Conservation (phyloP, 1,140 invertebrate genomes). For the Diabrotica virgifera region DNA sequence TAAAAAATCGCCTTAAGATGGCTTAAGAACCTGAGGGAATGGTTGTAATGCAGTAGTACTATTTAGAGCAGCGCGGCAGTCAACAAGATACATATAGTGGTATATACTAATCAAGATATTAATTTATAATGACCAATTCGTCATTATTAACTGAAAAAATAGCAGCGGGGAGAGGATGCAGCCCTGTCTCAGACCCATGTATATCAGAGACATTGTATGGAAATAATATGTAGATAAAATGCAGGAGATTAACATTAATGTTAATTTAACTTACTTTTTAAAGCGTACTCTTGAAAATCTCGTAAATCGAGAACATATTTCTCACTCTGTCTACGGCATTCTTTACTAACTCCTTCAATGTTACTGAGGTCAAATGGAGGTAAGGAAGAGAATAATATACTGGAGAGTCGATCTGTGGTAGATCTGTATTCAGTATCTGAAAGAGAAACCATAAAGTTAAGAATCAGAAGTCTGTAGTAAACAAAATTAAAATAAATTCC, state of each 20-base stretch:
- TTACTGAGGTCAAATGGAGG: slow-evolving; percentile 37
- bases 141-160: neutral
- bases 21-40: too few relatives aligned
- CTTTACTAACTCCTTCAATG: slow-evolving; percentile 23
- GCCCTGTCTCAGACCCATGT: neutral
- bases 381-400: slow-evolving; percentile 25
- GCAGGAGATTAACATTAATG: neutral
- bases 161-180: neutral
- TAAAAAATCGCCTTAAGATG: too few relatives aligned
- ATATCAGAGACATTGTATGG: neutral
- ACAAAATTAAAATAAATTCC: too few relatives aligned
- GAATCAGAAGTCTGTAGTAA: too few relatives aligned
- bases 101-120: neutral
- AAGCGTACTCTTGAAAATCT: slow-evolving; percentile 56
- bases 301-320: slow-evolving; percentile 47
- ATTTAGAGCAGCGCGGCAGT: too few relatives aligned
- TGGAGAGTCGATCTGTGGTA: slow-evolving; percentile 26
- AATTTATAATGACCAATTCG: neutral
- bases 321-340: slow-evolving; percentile 34
- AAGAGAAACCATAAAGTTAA: slow-evolving; percentile 29
- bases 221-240: neutral
- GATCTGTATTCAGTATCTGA: slow-evolving; percentile 31
- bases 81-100: neutral
- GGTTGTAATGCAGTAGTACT: too few relatives aligned
- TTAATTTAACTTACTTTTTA: slow-evolving; percentile 54